Conservation (phyloP, 2,113 vertebrate species). For the Epinephelus lanceolatus region DNA sequence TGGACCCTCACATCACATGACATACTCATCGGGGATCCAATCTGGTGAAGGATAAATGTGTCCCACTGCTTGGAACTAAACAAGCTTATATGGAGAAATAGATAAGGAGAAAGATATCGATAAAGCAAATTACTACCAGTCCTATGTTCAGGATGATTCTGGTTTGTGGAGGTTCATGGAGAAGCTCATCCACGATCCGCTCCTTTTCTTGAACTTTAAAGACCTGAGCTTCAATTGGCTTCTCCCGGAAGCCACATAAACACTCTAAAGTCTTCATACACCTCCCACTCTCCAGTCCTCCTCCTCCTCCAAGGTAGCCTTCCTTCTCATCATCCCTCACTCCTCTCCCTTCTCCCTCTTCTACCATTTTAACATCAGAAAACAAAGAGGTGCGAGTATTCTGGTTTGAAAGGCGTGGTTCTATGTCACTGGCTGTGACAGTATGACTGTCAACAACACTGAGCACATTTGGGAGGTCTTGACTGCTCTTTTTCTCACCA, state of each 20-base stretch:
- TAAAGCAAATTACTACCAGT: conserved; percentile 87
- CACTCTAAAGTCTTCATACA: conserved; percentile 80
- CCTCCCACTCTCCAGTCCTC: background rate
- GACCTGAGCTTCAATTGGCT: conserved; percentile 77
- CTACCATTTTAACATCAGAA: conserved; percentile 77
- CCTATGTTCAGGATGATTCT: conserved; percentile 88
- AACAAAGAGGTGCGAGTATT: background rate
- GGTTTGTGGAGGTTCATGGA: conserved; percentile 87
- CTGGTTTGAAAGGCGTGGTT: conserved; percentile 36
- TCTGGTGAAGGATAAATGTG: background rate
- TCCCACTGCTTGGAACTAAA: background rate
- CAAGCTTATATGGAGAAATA: conserved; percentile 90
- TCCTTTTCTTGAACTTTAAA: conserved; percentile 86
- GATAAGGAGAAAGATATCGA: conserved; percentile 92
- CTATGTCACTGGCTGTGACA: conserved; percentile 73
- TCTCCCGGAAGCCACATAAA: conserved; percentile 88
- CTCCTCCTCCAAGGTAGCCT: conserved; percentile 17
- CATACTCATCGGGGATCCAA: too few species aligned
- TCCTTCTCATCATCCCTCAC: background rate
- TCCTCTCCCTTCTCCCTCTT: conserved; percentile 78
- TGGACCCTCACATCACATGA: too few species aligned
- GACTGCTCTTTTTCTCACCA: conserved; percentile 39
- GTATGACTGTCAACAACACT: conserved; percentile 74
- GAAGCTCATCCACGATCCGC: conserved; percentile 87
- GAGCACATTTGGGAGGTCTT: conserved; percentile 50